Evolutionary conservation across 2,113 vertebrate genomes (phyloP).

Genomic region (Pantherophis guttatus): DNA sequence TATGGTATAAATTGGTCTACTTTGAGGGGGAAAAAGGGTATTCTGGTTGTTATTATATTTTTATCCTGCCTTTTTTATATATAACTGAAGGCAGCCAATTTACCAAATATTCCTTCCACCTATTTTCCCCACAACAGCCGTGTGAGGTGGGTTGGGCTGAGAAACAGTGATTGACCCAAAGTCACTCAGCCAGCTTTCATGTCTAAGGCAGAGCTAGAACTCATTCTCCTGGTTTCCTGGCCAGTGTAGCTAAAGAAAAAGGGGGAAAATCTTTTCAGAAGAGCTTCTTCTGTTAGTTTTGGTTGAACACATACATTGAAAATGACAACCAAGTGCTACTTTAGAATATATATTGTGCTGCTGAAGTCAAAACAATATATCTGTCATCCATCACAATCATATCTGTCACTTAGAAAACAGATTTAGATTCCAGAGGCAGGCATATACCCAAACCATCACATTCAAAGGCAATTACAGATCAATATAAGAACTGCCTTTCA

Average conservation of each 20-base stretch:
- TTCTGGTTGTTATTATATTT: neutral
- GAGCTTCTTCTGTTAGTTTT: neutral
- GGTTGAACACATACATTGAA: neutral
- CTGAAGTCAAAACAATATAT: neutral
- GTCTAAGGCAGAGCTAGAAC: neutral
- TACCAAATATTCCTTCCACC: neutral
- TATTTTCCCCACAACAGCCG: neutral
- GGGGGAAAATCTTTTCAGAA: neutral
- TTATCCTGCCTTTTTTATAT: neutral
- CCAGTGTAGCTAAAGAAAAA: neutral
- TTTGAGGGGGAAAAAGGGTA: neutral
- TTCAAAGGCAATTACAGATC: neutral
- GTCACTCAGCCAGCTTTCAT: neutral
- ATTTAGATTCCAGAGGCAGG: neutral
- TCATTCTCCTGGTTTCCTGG: neutral
- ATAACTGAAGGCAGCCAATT: neutral
- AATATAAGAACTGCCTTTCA: neutral
- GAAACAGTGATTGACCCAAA: neutral
- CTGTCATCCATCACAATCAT: neutral
- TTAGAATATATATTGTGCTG: neutral
- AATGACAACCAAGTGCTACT: neutral
- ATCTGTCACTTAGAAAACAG: neutral
- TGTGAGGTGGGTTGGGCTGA: neutral
- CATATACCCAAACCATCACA: neutral
- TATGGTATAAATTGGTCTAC: neutral